A percentile compares a stretch with the other conserved stretches of the same genome.
Conservation (phyloP, 2,113 vertebrate species). For the Sclerurus mexicanus region DNA sequence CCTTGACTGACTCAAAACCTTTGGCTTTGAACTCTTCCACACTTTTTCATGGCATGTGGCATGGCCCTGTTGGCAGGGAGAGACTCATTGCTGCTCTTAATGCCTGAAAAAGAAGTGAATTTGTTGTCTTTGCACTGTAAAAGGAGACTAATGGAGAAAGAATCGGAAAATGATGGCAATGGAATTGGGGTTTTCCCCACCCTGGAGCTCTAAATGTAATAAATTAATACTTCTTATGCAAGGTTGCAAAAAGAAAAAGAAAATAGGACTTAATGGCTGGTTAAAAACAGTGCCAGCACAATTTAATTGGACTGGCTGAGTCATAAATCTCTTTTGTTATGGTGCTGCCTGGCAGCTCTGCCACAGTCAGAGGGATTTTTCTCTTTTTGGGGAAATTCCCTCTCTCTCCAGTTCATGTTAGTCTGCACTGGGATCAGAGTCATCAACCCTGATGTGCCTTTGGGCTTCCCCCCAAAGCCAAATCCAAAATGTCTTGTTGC, state of each 20-base stretch:
- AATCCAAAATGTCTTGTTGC: background rate
- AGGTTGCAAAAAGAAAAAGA: background rate
- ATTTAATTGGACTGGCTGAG: slow-evolving; percentile 37
- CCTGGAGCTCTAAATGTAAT: background rate
- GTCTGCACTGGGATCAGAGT: background rate
- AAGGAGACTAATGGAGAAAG: background rate
- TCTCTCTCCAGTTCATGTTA: background rate
- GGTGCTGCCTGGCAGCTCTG: background rate
- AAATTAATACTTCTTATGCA: background rate
- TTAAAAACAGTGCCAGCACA: slow-evolving; percentile 9
- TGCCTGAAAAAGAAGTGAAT: background rate
- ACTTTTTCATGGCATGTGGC: background rate
- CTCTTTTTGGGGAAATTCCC: background rate
- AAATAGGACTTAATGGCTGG: background rate
- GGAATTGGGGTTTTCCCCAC: background rate
- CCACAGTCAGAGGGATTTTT: background rate
- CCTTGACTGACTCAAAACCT: background rate
- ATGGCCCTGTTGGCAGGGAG: background rate
- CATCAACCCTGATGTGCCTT: background rate
- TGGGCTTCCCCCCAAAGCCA: background rate
- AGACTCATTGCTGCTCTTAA: background rate
- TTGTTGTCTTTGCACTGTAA: background rate
- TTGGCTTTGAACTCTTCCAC: background rate
- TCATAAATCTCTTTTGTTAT: slow-evolving; percentile 18
- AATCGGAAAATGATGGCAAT: background rate